Evolutionary conservation across 92 coral and sea anemone genomes (phyloP).

Genomic region (Phenganax subtilis): DNA sequence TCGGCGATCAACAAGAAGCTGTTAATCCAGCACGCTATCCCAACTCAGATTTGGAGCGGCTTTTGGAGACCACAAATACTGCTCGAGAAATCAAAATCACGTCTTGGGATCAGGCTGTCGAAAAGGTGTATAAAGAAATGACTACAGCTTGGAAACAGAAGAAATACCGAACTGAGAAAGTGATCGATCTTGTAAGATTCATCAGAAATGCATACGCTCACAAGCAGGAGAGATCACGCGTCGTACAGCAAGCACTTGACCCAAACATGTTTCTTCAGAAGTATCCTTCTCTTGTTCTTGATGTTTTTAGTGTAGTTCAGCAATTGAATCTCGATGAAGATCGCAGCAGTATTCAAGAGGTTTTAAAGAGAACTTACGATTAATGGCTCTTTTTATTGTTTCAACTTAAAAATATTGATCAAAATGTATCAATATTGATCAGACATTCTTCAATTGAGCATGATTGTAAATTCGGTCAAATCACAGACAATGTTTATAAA

Average conservation of each 20-base stretch:
- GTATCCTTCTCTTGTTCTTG: slow-evolving; percentile 56
- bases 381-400: too few relatives aligned
- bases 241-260: slow-evolving; percentile 27
- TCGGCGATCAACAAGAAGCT: slow-evolving; percentile 58
- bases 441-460: too few relatives aligned
- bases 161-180: slow-evolving; percentile 38
- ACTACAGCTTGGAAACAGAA: slow-evolving; percentile 33
- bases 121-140: slow-evolving; percentile 41
- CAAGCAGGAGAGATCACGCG: slow-evolving; percentile 47
- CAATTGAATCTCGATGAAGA: slow-evolving; percentile 15
- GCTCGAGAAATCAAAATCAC: background rate
- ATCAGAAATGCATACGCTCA: slow-evolving; percentile 63
- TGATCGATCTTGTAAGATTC: slow-evolving; percentile 51
- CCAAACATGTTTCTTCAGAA: slow-evolving; percentile 25
- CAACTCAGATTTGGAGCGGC: slow-evolving; percentile 1
- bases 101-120: slow-evolving; percentile 40
- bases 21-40: slow-evolving; percentile 33
- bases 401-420: too few relatives aligned
- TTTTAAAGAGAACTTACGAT: background rate
- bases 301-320: slow-evolving; percentile 44
- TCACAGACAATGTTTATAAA: too few relatives aligned
- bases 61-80: slow-evolving; percentile 27
- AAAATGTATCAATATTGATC: too few relatives aligned
- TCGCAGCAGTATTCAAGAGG: slow-evolving; percentile 32
- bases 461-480: too few relatives aligned